Base-by-base conservation (phyloP, 2,797 vertebrate genomes). In the Sebastes aleutianus region DNA sequence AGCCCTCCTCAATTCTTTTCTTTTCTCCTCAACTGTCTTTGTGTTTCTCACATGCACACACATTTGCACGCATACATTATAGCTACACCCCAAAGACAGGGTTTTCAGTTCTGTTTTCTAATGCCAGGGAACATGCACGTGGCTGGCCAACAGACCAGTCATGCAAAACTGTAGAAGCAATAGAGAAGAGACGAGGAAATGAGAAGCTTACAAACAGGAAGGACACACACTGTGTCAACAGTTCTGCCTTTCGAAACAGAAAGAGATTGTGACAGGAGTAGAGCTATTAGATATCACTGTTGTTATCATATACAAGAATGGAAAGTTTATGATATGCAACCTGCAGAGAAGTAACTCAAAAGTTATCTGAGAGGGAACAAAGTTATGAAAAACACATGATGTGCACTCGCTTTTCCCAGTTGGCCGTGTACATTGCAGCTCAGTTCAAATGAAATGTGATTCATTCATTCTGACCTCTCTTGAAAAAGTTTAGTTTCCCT, bases 21-120 rank as follows among this genome's bases (percentile, higher is more conserved):
- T 66, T 59, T 63, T 54, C 34, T 58, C 4, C 31, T 6, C 12
- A 47, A 24, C 68, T 77, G 26, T 61, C 31, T 73, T 4, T 59
- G 24, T 73, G 63, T 68, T 78, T 80, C 36, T 82, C 63, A 74
- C 36, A 70, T 10, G 8, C 31, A 58, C 57, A 65, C 29, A 50
- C 11, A 20, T 14, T 43, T 32, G 22, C 54, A 29, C 1, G 8
- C 54, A 80, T 12, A 47, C 22, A 50, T 5, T 54, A 16, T 16
- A 36, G 27, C 57, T 63, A 6, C 56, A 29, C 31, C 20, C 16
- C 4, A 11, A 56, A 59, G 26, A 27, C 32, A 61, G 61, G 53
- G 22, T 10, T 75, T 69, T 74, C 53, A 66, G 36, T 69, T 82
- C 76, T 61, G 53, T 58, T 67, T 78, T 82, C 67, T 57, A 47